Evolutionary conservation across 2,113 vertebrate genomes (phyloP).

Genomic region (Ailurus styani): DNA sequence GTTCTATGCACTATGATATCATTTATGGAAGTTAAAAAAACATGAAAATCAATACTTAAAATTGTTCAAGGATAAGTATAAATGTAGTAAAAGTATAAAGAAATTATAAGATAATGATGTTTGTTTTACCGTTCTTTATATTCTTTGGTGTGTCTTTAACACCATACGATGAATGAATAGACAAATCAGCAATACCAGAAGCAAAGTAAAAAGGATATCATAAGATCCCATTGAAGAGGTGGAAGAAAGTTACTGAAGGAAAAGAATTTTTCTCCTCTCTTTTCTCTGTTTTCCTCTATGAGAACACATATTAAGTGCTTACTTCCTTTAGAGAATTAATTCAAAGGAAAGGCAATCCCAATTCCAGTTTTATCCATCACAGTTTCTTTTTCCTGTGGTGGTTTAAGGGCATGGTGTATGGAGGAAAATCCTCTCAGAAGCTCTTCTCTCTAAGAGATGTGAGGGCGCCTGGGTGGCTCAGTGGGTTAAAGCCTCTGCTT

Average conservation of each 20-base stretch:
- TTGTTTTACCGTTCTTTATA: neutral
- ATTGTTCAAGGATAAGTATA: neutral
- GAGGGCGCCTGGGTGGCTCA: too few species aligned
- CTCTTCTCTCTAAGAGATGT: neutral
- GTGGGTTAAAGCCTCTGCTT: too few species aligned
- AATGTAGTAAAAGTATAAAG: neutral
- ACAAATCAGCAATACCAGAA: neutral
- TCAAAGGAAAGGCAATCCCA: neutral
- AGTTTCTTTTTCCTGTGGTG: neutral
- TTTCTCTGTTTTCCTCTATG: neutral
- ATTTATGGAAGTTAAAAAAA: neutral
- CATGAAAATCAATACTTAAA: neutral
- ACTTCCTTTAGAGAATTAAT: neutral
- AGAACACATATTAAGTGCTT: neutral
- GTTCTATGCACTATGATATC: neutral
- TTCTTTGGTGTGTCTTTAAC: neutral
- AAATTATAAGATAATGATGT: neutral
- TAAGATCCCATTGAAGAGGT: neutral
- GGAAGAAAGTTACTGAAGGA: neutral
- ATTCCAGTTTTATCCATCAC: neutral
- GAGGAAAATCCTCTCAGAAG: neutral
- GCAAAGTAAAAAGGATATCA: neutral
- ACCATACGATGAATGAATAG: neutral
- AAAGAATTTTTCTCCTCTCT: neutral
- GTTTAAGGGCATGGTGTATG: neutral